Percentiles rank a stretch among this genome's conserved stretches.
phyloP scores from a whole-genome alignment of 2,888 invertebrate species.

The Bellardia pandia region DNA sequence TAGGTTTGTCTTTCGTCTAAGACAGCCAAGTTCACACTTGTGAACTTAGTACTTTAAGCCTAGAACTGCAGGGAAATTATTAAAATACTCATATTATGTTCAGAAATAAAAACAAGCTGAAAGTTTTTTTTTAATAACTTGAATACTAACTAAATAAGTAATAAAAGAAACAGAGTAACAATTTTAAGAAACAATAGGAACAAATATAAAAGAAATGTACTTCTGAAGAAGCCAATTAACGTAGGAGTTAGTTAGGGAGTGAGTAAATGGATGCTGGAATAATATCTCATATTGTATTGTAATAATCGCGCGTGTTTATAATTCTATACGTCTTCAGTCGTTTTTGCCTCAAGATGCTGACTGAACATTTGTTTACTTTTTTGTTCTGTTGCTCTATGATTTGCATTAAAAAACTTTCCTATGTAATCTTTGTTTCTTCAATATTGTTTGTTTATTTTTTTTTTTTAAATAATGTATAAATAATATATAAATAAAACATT shows the following conservation, averaged over 20 bases:
- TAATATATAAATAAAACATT: slow-evolving; percentile 43
- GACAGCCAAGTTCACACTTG: too few relatives aligned
- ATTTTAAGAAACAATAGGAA: too few relatives aligned
- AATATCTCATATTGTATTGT: not conserved
- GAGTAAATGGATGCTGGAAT: not conserved
- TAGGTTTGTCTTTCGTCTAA: too few relatives aligned
- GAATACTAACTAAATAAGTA: too few relatives aligned
- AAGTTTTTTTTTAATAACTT: too few relatives aligned
- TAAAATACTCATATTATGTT: too few relatives aligned
- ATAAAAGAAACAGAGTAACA: too few relatives aligned
- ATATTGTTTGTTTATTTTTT: slow-evolving; percentile 44
- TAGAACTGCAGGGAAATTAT: too few relatives aligned
- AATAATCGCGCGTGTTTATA: slow-evolving; percentile 24
- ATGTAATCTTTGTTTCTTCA: slow-evolving; percentile 44
- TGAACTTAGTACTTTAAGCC: too few relatives aligned
- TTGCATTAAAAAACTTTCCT: slow-evolving; percentile 30
- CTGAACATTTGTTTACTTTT: slow-evolving; percentile 46
- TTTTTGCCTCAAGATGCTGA: slow-evolving; percentile 45
- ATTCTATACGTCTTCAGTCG: not conserved
- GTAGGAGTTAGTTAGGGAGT: not conserved
- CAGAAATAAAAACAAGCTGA: too few relatives aligned
- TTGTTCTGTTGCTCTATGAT: not conserved
- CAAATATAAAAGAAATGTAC: not conserved
- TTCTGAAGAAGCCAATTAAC: slow-evolving; percentile 21
- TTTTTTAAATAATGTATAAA: not conserved